Conservation (phyloP, 2,888 invertebrate genomes). For the Drosophila neotestacea region DNA sequence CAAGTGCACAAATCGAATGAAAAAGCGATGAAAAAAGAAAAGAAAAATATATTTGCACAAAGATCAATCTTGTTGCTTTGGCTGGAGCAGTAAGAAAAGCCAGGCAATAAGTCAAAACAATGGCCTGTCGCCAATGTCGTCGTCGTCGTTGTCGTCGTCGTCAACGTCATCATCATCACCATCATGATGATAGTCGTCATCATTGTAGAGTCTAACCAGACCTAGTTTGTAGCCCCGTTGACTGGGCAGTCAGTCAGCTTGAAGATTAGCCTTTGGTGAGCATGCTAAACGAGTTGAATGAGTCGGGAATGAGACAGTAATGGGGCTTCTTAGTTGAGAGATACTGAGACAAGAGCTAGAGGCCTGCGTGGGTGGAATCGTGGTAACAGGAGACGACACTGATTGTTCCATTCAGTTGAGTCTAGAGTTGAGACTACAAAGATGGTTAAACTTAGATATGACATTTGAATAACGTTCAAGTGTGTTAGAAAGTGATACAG, state of each 20-base stretch:
- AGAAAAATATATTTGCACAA: slow-evolving; percentile 65
- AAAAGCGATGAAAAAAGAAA: slow-evolving; percentile 21
- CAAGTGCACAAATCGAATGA: slow-evolving; percentile 71
- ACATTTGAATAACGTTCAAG: slow-evolving; percentile 18
- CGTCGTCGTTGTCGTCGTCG: slow-evolving; percentile 32
- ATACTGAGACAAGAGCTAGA: slow-evolving; percentile 62
- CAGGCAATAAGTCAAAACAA: slow-evolving; percentile 79
- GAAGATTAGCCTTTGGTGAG: slow-evolving; percentile 68
- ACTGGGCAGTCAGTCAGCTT: slow-evolving; percentile 56
- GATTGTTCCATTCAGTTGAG: slow-evolving; percentile 44
- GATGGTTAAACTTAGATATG: slow-evolving; percentile 37
- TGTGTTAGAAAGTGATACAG: slow-evolving; percentile 50
- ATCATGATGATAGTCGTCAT: slow-evolving; percentile 12
- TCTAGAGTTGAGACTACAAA: slow-evolving; percentile 17
- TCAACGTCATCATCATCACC: slow-evolving; percentile 10
- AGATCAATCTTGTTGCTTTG: slow-evolving; percentile 69
- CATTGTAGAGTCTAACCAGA: slow-evolving; percentile 17
- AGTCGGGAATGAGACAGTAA: slow-evolving; percentile 83
- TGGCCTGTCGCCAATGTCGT: slow-evolving; percentile 77
- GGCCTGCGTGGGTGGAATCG: slow-evolving; percentile 64
- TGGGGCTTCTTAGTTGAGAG: slow-evolving; percentile 82
- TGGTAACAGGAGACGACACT: slow-evolving; percentile 68
- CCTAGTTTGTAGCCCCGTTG: slow-evolving; percentile 7
- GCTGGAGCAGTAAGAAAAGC: slow-evolving; percentile 48
- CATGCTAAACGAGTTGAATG: slow-evolving; percentile 80